These are phyloP conservation scores for Manduca sexta DNA, from an alignment of 1,140 invertebrate genomes.

Conservation along the genomic window DNA sequence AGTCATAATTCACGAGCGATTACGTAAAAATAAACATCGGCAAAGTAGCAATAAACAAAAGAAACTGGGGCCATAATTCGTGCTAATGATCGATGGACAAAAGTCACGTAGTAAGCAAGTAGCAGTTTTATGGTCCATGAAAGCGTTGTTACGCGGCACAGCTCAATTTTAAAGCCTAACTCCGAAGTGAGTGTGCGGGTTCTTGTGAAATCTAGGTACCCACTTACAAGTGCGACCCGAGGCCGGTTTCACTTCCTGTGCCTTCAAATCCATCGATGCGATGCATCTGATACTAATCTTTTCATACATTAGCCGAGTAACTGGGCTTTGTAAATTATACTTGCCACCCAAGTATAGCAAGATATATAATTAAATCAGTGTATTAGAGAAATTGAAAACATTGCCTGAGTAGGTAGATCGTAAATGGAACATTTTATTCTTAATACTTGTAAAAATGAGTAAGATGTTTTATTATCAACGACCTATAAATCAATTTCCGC, in stretches of 20 bases:
- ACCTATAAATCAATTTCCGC: too few relatives aligned
- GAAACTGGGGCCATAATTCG: neutral
- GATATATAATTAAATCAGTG: too few relatives aligned
- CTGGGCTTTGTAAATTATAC: too few relatives aligned
- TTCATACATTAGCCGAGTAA: neutral
- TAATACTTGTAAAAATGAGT: too few relatives aligned
- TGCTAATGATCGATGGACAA: too few relatives aligned
- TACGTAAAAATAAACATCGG: conserved; percentile 1
- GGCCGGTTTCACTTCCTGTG: conserved; percentile 18
- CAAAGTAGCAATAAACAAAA: conserved; percentile 1
- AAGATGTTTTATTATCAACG: too few relatives aligned
- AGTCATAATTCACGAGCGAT: neutral
- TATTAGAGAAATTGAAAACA: neutral
- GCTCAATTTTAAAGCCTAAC: neutral
- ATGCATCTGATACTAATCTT: conserved; percentile 9
- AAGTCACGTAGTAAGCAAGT: too few relatives aligned
- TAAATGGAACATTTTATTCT: too few relatives aligned
- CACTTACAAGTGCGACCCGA: conserved; percentile 8
- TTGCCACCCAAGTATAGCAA: too few relatives aligned
- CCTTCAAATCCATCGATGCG: conserved; percentile 14
- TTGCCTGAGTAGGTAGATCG: too few relatives aligned
- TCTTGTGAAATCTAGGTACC: conserved; percentile 16
- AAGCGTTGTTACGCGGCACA: conserved; percentile 6
- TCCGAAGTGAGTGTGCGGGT: conserved; percentile 2
- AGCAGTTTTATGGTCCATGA: neutral